Conservation (phyloP, 1,140 invertebrate genomes). For the Formica exsecta region DNA sequence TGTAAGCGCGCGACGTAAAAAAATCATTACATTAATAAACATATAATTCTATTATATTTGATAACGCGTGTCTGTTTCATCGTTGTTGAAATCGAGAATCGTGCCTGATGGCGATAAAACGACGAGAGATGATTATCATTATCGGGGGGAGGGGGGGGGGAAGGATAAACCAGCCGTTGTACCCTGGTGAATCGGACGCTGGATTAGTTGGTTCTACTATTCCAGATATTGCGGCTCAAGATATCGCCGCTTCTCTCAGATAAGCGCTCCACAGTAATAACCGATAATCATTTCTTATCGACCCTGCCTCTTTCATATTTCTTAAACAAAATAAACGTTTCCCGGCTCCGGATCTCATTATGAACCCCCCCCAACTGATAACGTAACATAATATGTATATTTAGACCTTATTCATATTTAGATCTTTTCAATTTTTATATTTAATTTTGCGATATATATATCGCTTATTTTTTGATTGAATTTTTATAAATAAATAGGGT, state of each 20-base stretch:
- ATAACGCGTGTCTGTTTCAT: neutral
- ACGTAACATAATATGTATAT: neutral
- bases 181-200: neutral
- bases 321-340: neutral
- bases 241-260: neutral
- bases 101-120: neutral
- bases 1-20: neutral
- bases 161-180: neutral
- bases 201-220: slow-evolving; percentile 1
- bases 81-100: neutral
- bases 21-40: neutral
- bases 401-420: neutral
- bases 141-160: too few relatives aligned
- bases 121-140: neutral
- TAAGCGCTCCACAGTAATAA: slow-evolving; percentile 1
- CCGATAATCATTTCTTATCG: slow-evolving; percentile 7
- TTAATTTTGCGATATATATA: neutral
- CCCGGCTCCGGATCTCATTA: neutral
- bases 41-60: neutral
- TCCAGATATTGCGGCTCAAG: neutral
- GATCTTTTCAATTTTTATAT: neutral
- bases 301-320: neutral
- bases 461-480: neutral
- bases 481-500: neutral
- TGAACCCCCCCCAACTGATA: neutral